A percentile compares a stretch with the other conserved stretches of the same genome.
Conservation (phyloP, 1,140 invertebrate species). For the Drosophila auraria region DNA sequence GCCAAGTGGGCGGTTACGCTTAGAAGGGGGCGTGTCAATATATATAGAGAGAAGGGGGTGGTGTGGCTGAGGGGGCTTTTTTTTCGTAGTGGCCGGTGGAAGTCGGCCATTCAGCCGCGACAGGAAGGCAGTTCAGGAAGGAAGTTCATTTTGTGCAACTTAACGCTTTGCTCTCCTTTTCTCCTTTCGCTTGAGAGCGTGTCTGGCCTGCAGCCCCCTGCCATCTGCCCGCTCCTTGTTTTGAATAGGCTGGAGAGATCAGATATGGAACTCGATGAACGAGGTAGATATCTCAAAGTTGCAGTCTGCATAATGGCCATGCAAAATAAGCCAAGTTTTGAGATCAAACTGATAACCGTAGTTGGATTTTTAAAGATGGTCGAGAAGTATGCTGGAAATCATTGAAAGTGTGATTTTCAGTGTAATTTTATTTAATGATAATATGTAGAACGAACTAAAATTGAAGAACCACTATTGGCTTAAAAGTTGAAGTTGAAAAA, state of each 20-base stretch:
- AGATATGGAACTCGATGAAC: constrained; percentile 42
- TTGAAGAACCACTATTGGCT: too few species aligned
- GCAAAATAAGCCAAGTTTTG: constrained; percentile 3
- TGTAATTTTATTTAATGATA: too few species aligned
- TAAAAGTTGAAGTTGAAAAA: too few species aligned
- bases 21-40: constrained; percentile 20
- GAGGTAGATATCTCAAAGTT: constrained; percentile 7
- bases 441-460: too few species aligned
- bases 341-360: neutral
- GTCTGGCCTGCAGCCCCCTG: constrained; percentile 34
- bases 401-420: neutral
- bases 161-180: constrained; percentile 56
- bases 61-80: neutral
- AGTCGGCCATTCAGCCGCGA: constrained; percentile 57
- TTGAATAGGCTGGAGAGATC: constrained; percentile 45
- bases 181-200: constrained; percentile 1
- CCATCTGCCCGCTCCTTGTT: neutral
- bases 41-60: neutral
- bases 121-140: constrained; percentile 65
- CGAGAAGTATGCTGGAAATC: neutral
- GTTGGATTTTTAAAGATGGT: neutral
- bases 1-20: constrained; percentile 38
- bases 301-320: neutral
- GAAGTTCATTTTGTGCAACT: constrained; percentile 79
- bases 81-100: constrained; percentile 21